A percentile compares a stretch with the other conserved stretches of the same genome.
Conservation (phyloP, 2,797 vertebrate species). For the Nannoperca obscura region DNA sequence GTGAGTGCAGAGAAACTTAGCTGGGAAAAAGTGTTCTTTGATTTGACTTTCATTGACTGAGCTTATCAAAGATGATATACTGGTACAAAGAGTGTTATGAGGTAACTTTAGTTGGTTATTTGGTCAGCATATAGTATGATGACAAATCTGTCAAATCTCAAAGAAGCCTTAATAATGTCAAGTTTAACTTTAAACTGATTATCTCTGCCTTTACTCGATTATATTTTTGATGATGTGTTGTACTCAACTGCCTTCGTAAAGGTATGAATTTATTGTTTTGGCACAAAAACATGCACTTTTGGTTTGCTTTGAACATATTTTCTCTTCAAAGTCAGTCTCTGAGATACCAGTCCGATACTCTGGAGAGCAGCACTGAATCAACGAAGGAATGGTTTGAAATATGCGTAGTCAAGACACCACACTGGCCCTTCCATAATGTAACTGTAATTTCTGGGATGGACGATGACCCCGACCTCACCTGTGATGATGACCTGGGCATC, state of each 20-base stretch:
- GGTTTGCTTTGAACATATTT: not conserved
- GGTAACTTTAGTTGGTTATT: not conserved
- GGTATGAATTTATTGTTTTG: too few species aligned
- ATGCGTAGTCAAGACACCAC: not conserved
- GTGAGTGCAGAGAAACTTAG: slow-evolving; percentile 4
- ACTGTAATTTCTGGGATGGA: not conserved
- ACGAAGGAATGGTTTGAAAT: not conserved
- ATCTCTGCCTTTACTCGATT: not conserved
- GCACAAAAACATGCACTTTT: not conserved
- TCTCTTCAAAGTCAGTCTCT: not conserved
- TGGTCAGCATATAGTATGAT: not conserved
- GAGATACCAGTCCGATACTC: not conserved
- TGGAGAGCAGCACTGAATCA: not conserved
- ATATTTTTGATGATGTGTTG: not conserved
- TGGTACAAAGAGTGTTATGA: not conserved
- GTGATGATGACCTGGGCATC: slow-evolving; percentile 98
- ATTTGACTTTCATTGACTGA: not conserved
- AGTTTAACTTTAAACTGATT: not conserved
- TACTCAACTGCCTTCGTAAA: not conserved
- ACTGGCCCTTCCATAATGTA: not conserved
- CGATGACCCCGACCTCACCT: slow-evolving; percentile 80
- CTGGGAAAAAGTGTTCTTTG: not conserved
- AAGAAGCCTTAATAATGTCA: not conserved
- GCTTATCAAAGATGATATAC: not conserved
- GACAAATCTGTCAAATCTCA: not conserved